Evolutionary conservation across 2,888 invertebrate species (phyloP).

Genomic region (Noctua fimbriata): DNA sequence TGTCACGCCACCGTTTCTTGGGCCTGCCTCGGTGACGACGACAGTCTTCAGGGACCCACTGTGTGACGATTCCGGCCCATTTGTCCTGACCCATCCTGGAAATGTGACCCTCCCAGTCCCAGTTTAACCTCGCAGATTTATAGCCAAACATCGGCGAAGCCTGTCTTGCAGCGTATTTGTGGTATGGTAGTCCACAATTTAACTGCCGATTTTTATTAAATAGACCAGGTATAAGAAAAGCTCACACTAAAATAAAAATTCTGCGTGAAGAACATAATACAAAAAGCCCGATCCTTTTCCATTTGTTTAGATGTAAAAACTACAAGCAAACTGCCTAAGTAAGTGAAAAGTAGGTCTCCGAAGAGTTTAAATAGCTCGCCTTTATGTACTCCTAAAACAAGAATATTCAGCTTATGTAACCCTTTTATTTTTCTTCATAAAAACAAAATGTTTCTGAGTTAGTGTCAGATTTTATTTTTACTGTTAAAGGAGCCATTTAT

Average conservation of each 20-base stretch:
- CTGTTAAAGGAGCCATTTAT: slow-evolving; percentile 20
- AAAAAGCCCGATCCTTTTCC: slow-evolving; percentile 11
- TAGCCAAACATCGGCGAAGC: too few species aligned
- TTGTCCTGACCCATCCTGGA: too few species aligned
- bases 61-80: too few species aligned
- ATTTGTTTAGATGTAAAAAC: slow-evolving; percentile 40
- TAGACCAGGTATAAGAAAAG: background rate
- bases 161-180: too few species aligned
- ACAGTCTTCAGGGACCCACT: too few species aligned
- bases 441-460: slow-evolving; percentile 38
- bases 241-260: background rate
- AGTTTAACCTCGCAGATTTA: too few species aligned
- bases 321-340: slow-evolving; percentile 14
- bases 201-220: background rate
- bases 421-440: slow-evolving; percentile 44
- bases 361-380: slow-evolving; percentile 24
- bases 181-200: background rate
- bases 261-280: background rate
- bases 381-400: slow-evolving; percentile 20
- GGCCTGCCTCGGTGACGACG: too few species aligned
- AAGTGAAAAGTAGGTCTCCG: slow-evolving; percentile 47
- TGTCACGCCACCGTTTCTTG: too few species aligned
- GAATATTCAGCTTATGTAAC: slow-evolving; percentile 15
- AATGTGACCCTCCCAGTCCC: too few species aligned
- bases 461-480: slow-evolving; percentile 44